Evolutionary conservation across 2,113 vertebrate genomes (phyloP), one percentile per base, ranked within the genome.

Genomic region (Rhinoptilus africanus): DNA sequence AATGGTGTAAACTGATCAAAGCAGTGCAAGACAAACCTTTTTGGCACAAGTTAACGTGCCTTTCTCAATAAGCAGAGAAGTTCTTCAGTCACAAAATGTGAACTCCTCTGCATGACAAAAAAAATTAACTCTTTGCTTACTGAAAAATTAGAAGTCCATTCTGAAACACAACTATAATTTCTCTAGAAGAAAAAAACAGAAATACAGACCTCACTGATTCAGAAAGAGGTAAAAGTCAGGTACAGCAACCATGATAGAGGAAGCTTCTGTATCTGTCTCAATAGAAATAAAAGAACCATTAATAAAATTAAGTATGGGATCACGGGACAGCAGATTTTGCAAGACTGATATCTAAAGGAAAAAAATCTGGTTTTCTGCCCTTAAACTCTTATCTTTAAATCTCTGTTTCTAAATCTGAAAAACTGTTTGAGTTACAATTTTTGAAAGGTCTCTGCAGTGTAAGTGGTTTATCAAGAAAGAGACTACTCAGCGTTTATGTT

Each of bases 1-100:
- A 94, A 91, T 96, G 71, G 56, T 82, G 57, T 67, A 96, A 96
- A 96, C 71, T 86, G 86, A 94, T 86, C 93, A 96, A 95, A 97
- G 72, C 68, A 93, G 45, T 88, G 92, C 50, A 67, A 95, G 93
- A 92, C 72, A 96, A 96, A 96, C 34, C 68, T 78, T 97, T 96
- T 81, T 95, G 86, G 57, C 84, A 88, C 63, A 89, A 89, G 32
- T 19, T 87, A 80, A 81, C 28, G 26, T 79, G 48, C 18, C 60
- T 86, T 94, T 75, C 62, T 89, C 53, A 88, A 66, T 50, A 71
- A 96, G n/a, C 16, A 63, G 53, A 75, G 74, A 84, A 79, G 12
- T 47, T 89, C 71, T 87, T 53, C 74, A 74, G 51, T 93, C 78
- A 78, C 24, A 95, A 85, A 95, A 94, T 41, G 21, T 80, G 85